Evolutionary conservation across 2,797 vertebrate genomes (phyloP).

Genomic region (Pseudochirops corinnae): DNA sequence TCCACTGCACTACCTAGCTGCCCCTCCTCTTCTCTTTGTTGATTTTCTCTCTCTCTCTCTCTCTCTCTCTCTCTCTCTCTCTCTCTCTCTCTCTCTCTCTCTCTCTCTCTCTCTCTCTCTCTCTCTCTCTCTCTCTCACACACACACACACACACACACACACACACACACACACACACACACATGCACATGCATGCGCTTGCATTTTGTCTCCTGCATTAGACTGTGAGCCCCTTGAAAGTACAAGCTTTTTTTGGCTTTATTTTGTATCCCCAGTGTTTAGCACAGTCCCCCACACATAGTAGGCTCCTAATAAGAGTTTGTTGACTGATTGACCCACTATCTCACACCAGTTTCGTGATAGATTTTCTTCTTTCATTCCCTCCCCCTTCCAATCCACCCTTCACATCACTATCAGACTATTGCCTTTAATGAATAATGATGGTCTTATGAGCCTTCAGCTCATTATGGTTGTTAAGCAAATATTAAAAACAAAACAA

Average conservation of each 20-base stretch:
- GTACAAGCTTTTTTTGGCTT: background rate
- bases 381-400: background rate
- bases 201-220: no score
- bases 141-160: background rate
- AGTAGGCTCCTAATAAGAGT: background rate
- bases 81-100: background rate
- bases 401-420: background rate
- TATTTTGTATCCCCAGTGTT: background rate
- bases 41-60: background rate
- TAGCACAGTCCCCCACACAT: background rate
- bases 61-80: no score
- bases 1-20: background rate
- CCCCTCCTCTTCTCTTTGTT: background rate
- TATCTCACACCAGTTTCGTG: background rate
- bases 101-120: no score
- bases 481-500: background rate
- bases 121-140: no score
- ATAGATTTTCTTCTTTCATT: background rate
- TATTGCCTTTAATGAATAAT: background rate
- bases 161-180: background rate
- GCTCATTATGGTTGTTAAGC: background rate
- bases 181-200: background rate
- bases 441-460: background rate
- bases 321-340: background rate
- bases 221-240: background rate